Evolutionary conservation across 2,797 vertebrate species (phyloP).

Genomic region (Tachyglossus aculeatus): DNA sequence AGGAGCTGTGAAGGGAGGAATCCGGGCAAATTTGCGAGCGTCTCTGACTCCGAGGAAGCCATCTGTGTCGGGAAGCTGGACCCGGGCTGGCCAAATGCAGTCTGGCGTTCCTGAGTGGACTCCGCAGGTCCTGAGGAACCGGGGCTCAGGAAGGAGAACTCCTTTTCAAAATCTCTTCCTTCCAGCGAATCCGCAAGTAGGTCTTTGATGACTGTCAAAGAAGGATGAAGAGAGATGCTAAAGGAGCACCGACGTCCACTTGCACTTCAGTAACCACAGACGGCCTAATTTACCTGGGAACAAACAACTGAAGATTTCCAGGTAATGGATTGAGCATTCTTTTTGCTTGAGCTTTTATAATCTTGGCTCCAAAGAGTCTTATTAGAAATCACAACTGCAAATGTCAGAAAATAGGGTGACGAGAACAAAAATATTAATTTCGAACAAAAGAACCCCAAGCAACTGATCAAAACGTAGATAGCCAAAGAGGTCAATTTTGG

Average conservation of each 20-base stretch:
- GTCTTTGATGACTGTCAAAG: constrained; percentile 42
- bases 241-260: not conserved
- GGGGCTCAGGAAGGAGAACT: constrained; percentile 81
- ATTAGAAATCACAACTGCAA: not conserved
- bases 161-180: constrained; percentile 75
- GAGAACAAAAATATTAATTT: too few species aligned
- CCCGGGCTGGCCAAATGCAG: constrained; percentile 72
- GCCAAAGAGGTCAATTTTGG: too few species aligned
- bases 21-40: constrained; percentile 67
- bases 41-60: constrained; percentile 39
- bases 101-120: constrained; percentile 75
- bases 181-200: constrained; percentile 69
- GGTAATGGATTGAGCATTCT: too few species aligned
- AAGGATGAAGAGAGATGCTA: not conserved
- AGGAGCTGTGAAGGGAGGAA: constrained; percentile 88
- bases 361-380: not conserved
- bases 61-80: constrained; percentile 19
- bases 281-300: too few species aligned
- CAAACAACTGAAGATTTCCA: too few species aligned
- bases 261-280: too few species aligned
- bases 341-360: not conserved
- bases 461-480: too few species aligned
- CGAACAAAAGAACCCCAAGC: too few species aligned
- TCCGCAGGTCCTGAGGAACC: constrained; percentile 67
- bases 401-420: not conserved